Evolutionary conservation across 2,888 invertebrate species (phyloP), one percentile per base, ranked within the genome.

Genomic region (Scaptomyza reducta): DNA sequence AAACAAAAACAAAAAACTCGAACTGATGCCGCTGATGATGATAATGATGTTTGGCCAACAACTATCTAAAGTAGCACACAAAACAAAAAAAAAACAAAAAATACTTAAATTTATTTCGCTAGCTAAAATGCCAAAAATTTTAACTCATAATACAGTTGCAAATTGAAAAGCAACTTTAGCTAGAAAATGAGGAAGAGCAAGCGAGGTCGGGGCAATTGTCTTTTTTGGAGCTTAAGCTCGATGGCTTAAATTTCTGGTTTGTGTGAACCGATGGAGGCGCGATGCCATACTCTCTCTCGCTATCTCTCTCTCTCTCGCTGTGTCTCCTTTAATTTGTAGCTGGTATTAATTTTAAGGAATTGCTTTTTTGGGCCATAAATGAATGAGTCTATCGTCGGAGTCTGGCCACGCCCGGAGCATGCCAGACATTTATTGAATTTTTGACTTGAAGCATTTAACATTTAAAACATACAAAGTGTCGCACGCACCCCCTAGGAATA

Each of bases 391-490:
- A 58, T 55, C 31, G 77, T 31, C 13, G 49, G 1, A 16, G 40
- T 54, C 68, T 72, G 69, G 55, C 74, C 58, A 77, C 74, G 73
- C 74, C 77, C 54, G 57, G 62, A 62, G 64, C 75, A 74, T 69
- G 58, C 70, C 70, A 57, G 54, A 69, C 73, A 76, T 87, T 84
- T 81, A 81, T 81, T 87, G 84, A 87, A 84, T 87, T 81, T 87
- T 72, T 81, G 87, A 84, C 87, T 81, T 80, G 70, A 74, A 84
- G 87, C 78, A 75, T 87, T 84, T 80, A 72, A 83, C 80, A 79
- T 79, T 87, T 81, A 68, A 18, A 87, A 77, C 64, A 74, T 51
- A 76, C 40, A 68, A 85, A 79, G 77, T 79, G 79, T 77, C 62
- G 74, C 58, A 76, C 66, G 72, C 73, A 74, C 57, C 70, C 71